phyloP scores from a whole-genome alignment of 2,113 vertebrate species.

The Caranx melampygus region DNA sequence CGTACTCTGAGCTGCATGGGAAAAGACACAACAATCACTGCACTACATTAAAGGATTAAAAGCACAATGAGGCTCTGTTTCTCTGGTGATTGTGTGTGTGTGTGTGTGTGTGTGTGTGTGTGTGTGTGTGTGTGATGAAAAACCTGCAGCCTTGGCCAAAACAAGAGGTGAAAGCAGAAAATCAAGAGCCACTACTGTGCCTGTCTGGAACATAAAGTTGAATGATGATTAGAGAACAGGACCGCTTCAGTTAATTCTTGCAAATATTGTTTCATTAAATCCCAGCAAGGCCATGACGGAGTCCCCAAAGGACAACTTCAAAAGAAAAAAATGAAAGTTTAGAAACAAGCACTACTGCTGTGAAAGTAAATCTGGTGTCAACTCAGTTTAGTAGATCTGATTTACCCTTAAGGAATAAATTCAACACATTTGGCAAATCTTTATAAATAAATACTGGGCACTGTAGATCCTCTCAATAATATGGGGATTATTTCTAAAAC shows the following conservation, averaged over 20 bases:
- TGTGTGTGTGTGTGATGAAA: not conserved
- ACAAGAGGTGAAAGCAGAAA: conserved; percentile 8
- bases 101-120: too few species aligned
- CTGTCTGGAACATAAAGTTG: conserved; percentile 11
- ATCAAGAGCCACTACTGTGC: conserved; percentile 11
- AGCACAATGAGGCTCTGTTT: conserved; percentile 5
- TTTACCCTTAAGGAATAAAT: conserved; percentile 10
- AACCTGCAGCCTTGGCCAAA: not conserved
- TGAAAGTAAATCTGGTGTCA: conserved; percentile 3
- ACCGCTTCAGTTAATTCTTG: conserved; percentile 10
- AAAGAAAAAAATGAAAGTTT: not conserved
- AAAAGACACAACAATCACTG: conserved; percentile 11
- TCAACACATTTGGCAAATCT: not conserved
- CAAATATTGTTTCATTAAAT: conserved; percentile 15
- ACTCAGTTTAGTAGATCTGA: not conserved
- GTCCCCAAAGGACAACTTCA: not conserved
- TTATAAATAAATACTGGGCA: not conserved
- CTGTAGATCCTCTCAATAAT: not conserved
- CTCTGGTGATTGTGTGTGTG: too few species aligned
- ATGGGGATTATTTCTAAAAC: conserved; percentile 11
- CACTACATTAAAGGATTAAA: not conserved
- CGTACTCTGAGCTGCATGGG: not conserved
- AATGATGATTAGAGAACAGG: conserved; percentile 12
- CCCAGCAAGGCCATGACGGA: not conserved
- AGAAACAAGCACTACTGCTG: conserved; percentile 1